A percentile compares a stretch with the other conserved stretches of the same genome.
phyloP scores from a whole-genome alignment of 2,797 vertebrate species.

The Sebastolobus altivelis region DNA sequence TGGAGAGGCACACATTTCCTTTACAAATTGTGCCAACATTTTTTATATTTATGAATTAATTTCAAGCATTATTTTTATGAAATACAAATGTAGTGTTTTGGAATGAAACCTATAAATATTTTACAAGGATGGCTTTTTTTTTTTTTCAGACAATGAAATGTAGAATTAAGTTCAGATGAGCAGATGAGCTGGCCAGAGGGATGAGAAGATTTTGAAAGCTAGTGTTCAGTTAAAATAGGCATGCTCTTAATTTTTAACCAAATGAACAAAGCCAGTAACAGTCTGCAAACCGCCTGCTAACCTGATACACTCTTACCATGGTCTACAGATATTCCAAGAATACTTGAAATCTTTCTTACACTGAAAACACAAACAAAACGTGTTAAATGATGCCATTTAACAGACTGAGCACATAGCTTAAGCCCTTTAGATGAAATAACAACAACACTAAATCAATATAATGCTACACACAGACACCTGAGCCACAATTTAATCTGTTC shows the following conservation, averaged over 20 bases:
- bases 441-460: background rate
- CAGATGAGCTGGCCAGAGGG: constrained; percentile 61
- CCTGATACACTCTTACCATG: constrained; percentile 97
- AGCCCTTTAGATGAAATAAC: constrained; percentile 20
- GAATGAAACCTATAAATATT: constrained; percentile 65
- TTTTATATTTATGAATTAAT: background rate
- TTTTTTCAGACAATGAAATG: constrained; percentile 38
- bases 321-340: constrained; percentile 99
- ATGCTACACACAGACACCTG: constrained; percentile 9
- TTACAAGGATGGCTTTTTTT: constrained; percentile 18
- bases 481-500: background rate
- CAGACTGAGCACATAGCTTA: constrained; percentile 45
- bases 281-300: constrained; percentile 80
- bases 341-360: constrained; percentile 99
- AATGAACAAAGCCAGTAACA: constrained; percentile 74
- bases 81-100: constrained; percentile 19
- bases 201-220: constrained; percentile 51
- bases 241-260: constrained; percentile 74
- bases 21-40: background rate
- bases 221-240: constrained; percentile 63
- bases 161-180: constrained; percentile 45
- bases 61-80: background rate
- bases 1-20: background rate
- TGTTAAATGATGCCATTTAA: constrained; percentile 81
- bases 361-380: constrained; percentile 98